phyloP scores from a whole-genome alignment of 2,113 vertebrate species.

The Nycticorax nycticorax region DNA sequence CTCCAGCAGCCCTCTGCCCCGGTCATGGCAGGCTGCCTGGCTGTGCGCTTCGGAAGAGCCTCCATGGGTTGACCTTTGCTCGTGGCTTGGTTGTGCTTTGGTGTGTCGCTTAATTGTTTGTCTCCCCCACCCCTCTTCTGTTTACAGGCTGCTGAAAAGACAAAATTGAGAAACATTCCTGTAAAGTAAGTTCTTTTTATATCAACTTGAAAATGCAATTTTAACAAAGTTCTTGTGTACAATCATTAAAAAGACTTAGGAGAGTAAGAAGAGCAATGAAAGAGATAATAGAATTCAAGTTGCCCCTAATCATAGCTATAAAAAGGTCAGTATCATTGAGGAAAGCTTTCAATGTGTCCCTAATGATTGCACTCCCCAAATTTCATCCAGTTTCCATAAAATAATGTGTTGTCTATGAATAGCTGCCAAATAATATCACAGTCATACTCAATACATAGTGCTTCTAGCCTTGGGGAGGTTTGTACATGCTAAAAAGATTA shows the following conservation, averaged over 20 bases:
- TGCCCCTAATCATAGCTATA: constrained; percentile 18
- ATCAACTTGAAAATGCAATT: constrained; percentile 31
- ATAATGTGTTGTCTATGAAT: constrained; percentile 66
- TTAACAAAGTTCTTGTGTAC: not conserved
- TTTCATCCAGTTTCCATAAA: constrained; percentile 70
- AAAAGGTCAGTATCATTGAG: constrained; percentile 11
- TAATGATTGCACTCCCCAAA: constrained; percentile 35
- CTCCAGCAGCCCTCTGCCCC: not conserved
- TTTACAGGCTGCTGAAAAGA: constrained; percentile 91
- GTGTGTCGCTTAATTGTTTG: constrained; percentile 57
- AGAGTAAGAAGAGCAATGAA: not conserved
- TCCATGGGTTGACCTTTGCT: not conserved
- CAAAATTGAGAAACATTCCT: constrained; percentile 87
- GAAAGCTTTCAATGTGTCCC: constrained; percentile 15
- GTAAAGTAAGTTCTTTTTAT: constrained; percentile 86
- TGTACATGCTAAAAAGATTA: constrained; percentile 72
- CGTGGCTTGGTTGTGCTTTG: not conserved
- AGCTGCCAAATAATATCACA: constrained; percentile 71
- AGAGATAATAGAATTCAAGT: constrained; percentile 19
- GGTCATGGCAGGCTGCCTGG: not conserved
- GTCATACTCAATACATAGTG: constrained; percentile 50
- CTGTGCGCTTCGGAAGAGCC: not conserved
- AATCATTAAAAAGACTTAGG: not conserved
- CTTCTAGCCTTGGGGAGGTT: constrained; percentile 63
- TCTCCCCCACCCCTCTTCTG: constrained; percentile 66